Conservation (phyloP, 1,140 invertebrate genomes). For the Pseudachorutes palmiensis region DNA sequence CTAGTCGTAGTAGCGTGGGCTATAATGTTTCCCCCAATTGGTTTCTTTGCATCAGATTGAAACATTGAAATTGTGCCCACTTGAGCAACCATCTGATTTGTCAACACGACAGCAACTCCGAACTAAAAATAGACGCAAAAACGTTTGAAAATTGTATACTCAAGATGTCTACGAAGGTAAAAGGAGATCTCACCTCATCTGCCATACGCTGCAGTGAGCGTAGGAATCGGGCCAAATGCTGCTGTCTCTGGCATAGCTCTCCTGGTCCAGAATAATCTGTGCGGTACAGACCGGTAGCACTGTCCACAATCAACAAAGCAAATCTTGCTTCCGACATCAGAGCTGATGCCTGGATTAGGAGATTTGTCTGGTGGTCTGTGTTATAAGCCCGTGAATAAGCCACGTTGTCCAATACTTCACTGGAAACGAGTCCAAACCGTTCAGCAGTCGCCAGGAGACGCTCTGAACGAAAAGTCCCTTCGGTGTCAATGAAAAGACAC, state of each 20-base stretch:
- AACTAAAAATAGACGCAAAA: constrained; percentile 69
- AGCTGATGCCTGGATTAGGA: constrained; percentile 82
- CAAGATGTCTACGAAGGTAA: background rate
- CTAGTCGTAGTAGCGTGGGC: constrained; percentile 95
- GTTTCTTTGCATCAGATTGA: constrained; percentile 92
- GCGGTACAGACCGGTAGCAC: constrained; percentile 88
- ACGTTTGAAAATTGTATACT: constrained; percentile 15
- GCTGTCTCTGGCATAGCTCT: constrained; percentile 85
- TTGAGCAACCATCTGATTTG: constrained; percentile 98
- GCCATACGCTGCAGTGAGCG: constrained; percentile 83
- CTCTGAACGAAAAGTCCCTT: constrained; percentile 91
- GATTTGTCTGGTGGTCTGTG: constrained; percentile 92
- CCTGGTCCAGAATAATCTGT: constrained; percentile 95
- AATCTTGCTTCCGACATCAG: constrained; percentile 99
- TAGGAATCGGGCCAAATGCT: constrained; percentile 86
- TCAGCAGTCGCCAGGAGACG: constrained; percentile 73
- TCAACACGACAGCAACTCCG: constrained; percentile 95
- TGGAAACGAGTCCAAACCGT: constrained; percentile 73
- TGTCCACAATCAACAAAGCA: constrained; percentile 90
- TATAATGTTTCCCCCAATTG: constrained; percentile 96
- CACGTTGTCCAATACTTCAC: constrained; percentile 91
- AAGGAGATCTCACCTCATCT: constrained; percentile 64
- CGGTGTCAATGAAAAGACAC: constrained; percentile 96
- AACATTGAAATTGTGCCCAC: constrained; percentile 94
- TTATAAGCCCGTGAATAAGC: constrained; percentile 94